phyloP scores from a whole-genome alignment of 37 sponge, comb jelly and placozoan genomes.

The Halichondria panicea region DNA sequence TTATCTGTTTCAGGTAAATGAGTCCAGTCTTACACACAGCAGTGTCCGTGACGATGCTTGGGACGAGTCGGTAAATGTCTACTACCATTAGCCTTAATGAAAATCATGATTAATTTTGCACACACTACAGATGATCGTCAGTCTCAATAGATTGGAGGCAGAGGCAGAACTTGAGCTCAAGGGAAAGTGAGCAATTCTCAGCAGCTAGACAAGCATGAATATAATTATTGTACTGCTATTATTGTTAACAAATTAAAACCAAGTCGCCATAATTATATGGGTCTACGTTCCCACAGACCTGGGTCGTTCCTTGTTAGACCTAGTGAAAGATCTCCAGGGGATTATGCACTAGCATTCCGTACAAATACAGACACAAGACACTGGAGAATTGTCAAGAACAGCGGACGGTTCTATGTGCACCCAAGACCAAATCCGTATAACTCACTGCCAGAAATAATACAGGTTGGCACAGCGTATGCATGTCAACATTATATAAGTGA shows the following conservation, averaged over 20 bases:
- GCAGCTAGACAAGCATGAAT: background rate
- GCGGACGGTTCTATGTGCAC: slow-evolving; percentile 56
- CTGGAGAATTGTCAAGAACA: slow-evolving; percentile 55
- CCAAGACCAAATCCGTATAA: slow-evolving; percentile 71
- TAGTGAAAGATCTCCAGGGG: slow-evolving; percentile 59
- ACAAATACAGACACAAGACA: slow-evolving; percentile 55
- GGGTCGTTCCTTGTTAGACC: slow-evolving; percentile 75
- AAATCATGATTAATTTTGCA: no score
- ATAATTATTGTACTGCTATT: background rate
- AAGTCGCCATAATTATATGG: no score
- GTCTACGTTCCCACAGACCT: slow-evolving; percentile 28
- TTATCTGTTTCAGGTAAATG: no score
- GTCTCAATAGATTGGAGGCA: slow-evolving; percentile 38
- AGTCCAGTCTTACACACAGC: no score
- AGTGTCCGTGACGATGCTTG: no score
- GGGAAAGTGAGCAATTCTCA: slow-evolving; percentile 56
- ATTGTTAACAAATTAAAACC: background rate
- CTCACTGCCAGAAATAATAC: slow-evolving; percentile 53
- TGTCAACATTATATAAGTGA: background rate
- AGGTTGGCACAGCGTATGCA: slow-evolving; percentile 25
- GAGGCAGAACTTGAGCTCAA: slow-evolving; percentile 33
- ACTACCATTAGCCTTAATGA: no score
- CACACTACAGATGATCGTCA: slow-evolving; percentile 40
- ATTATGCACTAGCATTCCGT: slow-evolving; percentile 72
- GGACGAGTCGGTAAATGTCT: no score